Evolutionary conservation across 2,888 invertebrate species (phyloP), one percentile per base, ranked within the genome.

Genomic region (Tiphia femorata): DNA sequence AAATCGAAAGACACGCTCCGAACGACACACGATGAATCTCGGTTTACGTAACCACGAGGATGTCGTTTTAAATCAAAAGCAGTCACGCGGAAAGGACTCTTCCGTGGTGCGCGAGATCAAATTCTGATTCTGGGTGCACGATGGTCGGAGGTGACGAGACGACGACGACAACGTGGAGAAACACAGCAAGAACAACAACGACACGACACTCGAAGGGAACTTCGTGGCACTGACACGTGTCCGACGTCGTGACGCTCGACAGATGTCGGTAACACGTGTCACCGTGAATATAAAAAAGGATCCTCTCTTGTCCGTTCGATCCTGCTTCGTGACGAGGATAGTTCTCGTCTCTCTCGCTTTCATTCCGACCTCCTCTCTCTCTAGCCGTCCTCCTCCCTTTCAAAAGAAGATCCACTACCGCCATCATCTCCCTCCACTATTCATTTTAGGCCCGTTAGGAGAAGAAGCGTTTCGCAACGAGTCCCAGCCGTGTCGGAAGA

Each of bases 141-240:
- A 33, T n/a, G n/a, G n/a, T n/a, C n/a, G 33, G 33, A n/a, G 33
- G 2, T 5, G 33, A 4, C 14, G 10, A 29, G 4, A 41, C 1
- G 23, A 41, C 23, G 14, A 16, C 42, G 16, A 25, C 8, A 4
- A 25, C 16, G 16, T 10, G 17, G 10, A 37, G 37, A 8, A 5
- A 37, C 8, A 17, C 17, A 37, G n/a, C n/a, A 19, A 37, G 17
- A 17, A 37, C 17, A 19, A 37, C 14, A 37, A 37, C 16, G 37
- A 37, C 37, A 37, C 37, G 37, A 14, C 42, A 16, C 27, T 21
- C 25, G 27, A 17, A 19, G 63, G 42, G 57, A 47, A 56, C 58
- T 47, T 52, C 63, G 63, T 68, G 63, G 61, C 66, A 63, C 58
- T 72, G 75, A 76, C 76, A 72, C 75, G 76, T 72, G 76, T 73